Base-by-base conservation (phyloP, 1,140 invertebrate species). In the Cydia pomonella region DNA sequence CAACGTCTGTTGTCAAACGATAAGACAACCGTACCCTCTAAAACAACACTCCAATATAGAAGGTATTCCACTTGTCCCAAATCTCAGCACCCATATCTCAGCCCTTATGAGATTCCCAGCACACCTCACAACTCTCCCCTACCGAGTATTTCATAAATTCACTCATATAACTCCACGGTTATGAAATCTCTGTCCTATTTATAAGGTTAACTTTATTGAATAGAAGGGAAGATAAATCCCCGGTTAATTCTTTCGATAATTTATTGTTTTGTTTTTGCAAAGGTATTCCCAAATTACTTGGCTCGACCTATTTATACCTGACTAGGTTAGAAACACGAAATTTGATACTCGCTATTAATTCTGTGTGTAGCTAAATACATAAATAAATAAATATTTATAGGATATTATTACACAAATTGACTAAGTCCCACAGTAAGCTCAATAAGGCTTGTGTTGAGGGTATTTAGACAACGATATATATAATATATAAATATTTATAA, bases 261-360 rank as follows among this genome's bases (percentile, higher is more conserved):
- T 50, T 50, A 50, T 50, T 50, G n/a, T 50, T 18, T 50, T 50
- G 47, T 50, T 50, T 50, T 50, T 50, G 47, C 47, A n/a, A 7
- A 50, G 41, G 41, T 44, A 16, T 50, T 4, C n/a, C n/a, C 47
- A 50, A 50, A 18, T 50, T 50, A 1, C 47, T 7, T 44, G 41
- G 47, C 47, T 50, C 18, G 47, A 50, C n/a, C 47, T 50, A 18
- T 50, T 41, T n/a, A n/a, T 50, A 50, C 47, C 47, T 50, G 47
- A n/a, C 13, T 6, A 7, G 6, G 5, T n/a, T 50, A n/a, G 47
- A 50, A 18, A 13, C 0, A 50, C 6, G 47, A 50, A 5, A 5
- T 18, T 50, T 50, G 6, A 50, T 50, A 1, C n/a, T 50, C 12
- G 47, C 16, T n/a, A 18, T 50, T 50, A 5, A 50, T 50, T 50